Percentiles rank a stretch among this genome's conserved stretches.
These are phyloP conservation scores for Ormia ochracea DNA, from an alignment of 2,888 invertebrate species.

Conservation along the genomic window DNA sequence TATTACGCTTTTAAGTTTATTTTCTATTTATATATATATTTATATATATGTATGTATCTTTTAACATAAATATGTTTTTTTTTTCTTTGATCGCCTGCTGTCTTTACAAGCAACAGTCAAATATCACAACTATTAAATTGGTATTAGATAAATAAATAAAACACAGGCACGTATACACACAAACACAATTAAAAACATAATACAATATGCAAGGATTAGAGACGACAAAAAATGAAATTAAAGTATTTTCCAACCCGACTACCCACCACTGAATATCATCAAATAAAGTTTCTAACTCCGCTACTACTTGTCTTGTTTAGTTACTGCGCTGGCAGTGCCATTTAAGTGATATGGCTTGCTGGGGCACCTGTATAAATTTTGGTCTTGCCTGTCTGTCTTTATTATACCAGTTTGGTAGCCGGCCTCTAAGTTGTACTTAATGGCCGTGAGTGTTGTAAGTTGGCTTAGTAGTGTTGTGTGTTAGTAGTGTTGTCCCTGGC, in stretches of 20 bases:
- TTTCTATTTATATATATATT: not conserved
- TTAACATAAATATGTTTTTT: too few species aligned
- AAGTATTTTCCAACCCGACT: conserved; percentile 4
- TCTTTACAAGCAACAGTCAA: conserved; percentile 10
- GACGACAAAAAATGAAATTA: conserved; percentile 1
- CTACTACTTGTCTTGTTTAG: conserved; percentile 50
- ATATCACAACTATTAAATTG: conserved; percentile 26
- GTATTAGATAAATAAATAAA: conserved; percentile 26
- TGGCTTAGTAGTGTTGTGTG: conserved; percentile 34
- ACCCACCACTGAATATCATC: conserved; percentile 28
- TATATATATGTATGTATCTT: too few species aligned
- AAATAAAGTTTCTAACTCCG: conserved; percentile 18
- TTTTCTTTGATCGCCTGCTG: conserved; percentile 4
- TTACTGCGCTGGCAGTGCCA: not conserved
- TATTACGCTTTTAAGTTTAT: not conserved
- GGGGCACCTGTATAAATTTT: not conserved
- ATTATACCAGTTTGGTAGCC: conserved; percentile 51
- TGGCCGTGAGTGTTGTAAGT: conserved; percentile 21
- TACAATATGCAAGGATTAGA: not conserved
- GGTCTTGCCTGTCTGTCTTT: conserved; percentile 17
- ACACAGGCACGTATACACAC: not conserved
- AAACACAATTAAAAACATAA: not conserved
- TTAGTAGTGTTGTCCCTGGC: conserved; percentile 50
- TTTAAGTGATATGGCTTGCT: conserved; percentile 1
- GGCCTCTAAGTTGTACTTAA: conserved; percentile 54